phyloP scores from a whole-genome alignment of 1,140 invertebrate genomes.

The Panulirus ornatus region DNA sequence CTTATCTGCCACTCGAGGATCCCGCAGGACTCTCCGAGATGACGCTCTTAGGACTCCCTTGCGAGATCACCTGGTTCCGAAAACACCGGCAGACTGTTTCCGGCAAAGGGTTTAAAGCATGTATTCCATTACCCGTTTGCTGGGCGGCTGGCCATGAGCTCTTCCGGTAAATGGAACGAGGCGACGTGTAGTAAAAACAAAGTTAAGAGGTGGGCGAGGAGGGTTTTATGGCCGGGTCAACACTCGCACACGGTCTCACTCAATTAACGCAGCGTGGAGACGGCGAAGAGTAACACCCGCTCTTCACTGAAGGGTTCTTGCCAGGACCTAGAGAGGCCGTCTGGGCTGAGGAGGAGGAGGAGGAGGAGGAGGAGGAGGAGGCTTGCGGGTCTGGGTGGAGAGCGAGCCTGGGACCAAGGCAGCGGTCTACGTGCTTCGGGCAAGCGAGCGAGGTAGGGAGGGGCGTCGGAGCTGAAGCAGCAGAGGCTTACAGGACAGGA shows the following conservation, averaged over 20 bases:
- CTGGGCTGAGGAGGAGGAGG: neutral
- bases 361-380: neutral
- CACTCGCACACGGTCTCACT: conserved; percentile 22
- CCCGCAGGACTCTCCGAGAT: too few species aligned
- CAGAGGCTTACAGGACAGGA: neutral
- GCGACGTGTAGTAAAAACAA: neutral
- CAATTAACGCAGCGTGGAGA: conserved; percentile 21
- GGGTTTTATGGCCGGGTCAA: conserved; percentile 21
- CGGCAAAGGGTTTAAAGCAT: too few species aligned
- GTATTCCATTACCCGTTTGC: neutral
- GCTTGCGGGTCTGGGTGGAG: neutral
- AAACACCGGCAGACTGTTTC: too few species aligned
- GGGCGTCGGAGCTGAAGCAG: neutral
- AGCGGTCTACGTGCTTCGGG: neutral
- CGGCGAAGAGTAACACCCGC: neutral
- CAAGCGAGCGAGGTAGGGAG: too few species aligned
- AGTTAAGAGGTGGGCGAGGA: conserved; percentile 1
- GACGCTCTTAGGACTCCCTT: too few species aligned
- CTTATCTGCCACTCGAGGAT: too few species aligned
- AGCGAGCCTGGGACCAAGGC: neutral
- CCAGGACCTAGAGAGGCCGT: neutral
- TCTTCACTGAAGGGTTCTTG: conserved; percentile 9
- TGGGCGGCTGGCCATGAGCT: neutral
- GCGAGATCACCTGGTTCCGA: too few species aligned
- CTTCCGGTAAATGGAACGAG: neutral